Conservation (phyloP, 2,113 vertebrate species). For the Lamprologus speciosus region DNA sequence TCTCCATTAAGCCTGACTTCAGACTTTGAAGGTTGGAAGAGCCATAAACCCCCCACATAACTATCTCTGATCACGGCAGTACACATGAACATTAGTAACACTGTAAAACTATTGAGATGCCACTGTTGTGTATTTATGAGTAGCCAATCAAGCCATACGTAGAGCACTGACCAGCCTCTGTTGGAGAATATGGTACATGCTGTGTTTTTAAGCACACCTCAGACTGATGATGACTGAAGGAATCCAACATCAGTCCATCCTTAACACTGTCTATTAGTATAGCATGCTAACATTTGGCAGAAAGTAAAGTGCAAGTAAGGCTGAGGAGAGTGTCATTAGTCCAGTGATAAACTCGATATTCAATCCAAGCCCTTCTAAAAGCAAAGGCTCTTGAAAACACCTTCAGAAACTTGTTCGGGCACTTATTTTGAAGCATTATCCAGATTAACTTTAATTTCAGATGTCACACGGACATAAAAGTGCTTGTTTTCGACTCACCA, state of each 20-base stretch:
- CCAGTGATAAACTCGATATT: background rate
- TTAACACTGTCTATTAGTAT: background rate
- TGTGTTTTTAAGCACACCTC: background rate
- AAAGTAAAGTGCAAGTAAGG: background rate
- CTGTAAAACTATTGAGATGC: background rate
- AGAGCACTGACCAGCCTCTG: background rate
- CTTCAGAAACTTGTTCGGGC: background rate
- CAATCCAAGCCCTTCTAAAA: background rate
- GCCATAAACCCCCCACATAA: background rate
- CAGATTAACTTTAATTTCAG: background rate
- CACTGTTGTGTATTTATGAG: background rate
- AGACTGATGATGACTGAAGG: background rate
- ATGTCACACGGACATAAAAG: background rate
- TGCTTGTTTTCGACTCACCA: background rate
- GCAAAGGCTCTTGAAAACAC: background rate
- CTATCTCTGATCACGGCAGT: background rate
- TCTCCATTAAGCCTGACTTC: background rate
- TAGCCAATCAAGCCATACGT: fast-evolving
- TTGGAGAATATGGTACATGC: fast-evolving
- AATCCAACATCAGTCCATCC: background rate
- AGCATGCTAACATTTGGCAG: background rate
- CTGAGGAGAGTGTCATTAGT: background rate
- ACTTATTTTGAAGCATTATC: background rate
- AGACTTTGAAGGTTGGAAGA: background rate
- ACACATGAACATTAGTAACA: background rate